A percentile compares a stretch with the other conserved stretches of the same genome.
Evolutionary conservation across 2,888 invertebrate species (phyloP).

Genomic region (Anodontia alba): DNA sequence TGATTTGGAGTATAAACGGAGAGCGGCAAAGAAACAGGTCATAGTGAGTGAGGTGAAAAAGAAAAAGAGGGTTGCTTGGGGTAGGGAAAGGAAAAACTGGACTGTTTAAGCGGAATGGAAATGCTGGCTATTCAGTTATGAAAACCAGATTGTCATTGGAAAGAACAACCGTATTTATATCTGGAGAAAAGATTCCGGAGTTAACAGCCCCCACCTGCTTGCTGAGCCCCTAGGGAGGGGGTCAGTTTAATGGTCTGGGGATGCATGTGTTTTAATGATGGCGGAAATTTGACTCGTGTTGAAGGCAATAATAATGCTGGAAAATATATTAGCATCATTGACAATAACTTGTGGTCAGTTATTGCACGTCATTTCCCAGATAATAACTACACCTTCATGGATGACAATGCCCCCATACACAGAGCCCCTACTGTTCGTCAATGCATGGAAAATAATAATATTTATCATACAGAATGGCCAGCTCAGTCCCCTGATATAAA

Average conservation of each 20-base stretch:
- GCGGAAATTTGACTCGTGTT: slow-evolving; percentile 13
- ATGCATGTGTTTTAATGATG: not conserved
- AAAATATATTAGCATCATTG: not conserved
- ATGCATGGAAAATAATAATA: too few relatives aligned
- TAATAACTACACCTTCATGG: slow-evolving; percentile 1
- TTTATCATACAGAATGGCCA: too few relatives aligned
- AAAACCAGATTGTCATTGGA: slow-evolving; percentile 17
- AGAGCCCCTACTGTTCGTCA: too few relatives aligned
- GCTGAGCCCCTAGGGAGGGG: not conserved
- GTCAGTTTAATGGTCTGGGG: slow-evolving; percentile 14
- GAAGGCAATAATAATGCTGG: not conserved
- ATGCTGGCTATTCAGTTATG: too few relatives aligned
- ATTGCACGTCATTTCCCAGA: slow-evolving; percentile 17
- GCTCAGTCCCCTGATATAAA: slow-evolving; percentile 7
- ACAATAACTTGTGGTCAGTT: not conserved
- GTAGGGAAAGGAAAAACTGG: not conserved
- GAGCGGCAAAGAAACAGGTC: too few relatives aligned
- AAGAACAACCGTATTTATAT: slow-evolving; percentile 11
- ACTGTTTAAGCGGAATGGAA: too few relatives aligned
- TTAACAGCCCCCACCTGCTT: slow-evolving; percentile 18
- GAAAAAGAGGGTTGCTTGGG: slow-evolving; percentile 3
- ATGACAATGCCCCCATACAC: slow-evolving; percentile 22
- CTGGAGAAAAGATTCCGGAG: slow-evolving; percentile 22
- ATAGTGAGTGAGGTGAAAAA: slow-evolving; percentile 14
- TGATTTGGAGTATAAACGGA: too few relatives aligned